phyloP scores from a whole-genome alignment of 2,113 vertebrate species.

The Leiothrix lutea region DNA sequence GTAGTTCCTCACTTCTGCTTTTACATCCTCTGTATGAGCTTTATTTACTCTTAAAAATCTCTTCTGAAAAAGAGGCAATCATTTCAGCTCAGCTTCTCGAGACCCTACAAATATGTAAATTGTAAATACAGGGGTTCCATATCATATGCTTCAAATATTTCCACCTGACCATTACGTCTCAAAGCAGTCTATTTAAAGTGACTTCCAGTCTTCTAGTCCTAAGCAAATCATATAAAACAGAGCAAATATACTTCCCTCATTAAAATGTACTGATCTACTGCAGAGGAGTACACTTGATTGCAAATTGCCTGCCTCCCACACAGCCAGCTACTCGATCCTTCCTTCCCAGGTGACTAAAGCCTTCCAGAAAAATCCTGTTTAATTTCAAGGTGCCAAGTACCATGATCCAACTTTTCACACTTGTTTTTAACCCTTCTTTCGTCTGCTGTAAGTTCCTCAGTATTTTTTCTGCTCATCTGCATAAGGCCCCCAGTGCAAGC shows the following conservation, averaged over 20 bases:
- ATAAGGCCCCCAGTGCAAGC: background rate
- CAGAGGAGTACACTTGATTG: constrained; percentile 67
- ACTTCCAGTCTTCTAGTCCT: constrained; percentile 42
- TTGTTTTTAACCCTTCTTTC: constrained; percentile 19
- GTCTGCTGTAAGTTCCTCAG: background rate
- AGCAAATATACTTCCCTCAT: constrained; percentile 57
- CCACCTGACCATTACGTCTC: constrained; percentile 29
- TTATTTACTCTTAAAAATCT: constrained; percentile 1
- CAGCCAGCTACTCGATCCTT: constrained; percentile 47
- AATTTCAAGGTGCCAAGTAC: constrained; percentile 25
- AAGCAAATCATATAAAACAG: constrained; percentile 36
- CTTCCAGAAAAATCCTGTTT: constrained; percentile 65
- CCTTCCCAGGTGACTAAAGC: constrained; percentile 64
- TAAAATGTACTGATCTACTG: constrained; percentile 64
- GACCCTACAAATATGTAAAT: background rate
- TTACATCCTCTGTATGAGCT: background rate
- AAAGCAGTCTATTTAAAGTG: constrained; percentile 16
- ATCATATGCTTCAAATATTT: constrained; percentile 2
- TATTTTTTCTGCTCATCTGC: background rate
- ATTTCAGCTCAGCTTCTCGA: background rate
- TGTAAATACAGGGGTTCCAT: background rate
- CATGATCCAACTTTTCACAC: constrained; percentile 10
- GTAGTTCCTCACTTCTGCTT: background rate
- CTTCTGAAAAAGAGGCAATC: background rate
- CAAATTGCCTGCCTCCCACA: constrained; percentile 69